A percentile compares a stretch with the other conserved stretches of the same genome.
Evolutionary conservation across 1,140 invertebrate genomes (phyloP).

Genomic region (Daktulosphaira vitifoliae): DNA sequence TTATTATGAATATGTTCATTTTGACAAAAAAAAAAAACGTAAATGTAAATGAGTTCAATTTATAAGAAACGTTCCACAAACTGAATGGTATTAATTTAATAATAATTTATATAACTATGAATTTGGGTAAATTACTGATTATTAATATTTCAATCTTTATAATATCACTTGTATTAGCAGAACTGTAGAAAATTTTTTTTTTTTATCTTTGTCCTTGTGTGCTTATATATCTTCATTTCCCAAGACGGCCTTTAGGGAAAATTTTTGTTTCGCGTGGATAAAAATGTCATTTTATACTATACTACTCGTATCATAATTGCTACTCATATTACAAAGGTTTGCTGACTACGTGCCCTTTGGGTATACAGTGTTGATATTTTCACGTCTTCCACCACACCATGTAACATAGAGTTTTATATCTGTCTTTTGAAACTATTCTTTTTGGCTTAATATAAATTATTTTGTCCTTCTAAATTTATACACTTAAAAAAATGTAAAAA

Average conservation of each 20-base stretch:
- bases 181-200: too few species aligned
- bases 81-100: too few species aligned
- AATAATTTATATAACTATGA: too few species aligned
- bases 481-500: not conserved
- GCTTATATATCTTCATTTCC: not conserved
- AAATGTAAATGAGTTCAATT: too few species aligned
- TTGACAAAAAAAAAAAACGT: too few species aligned
- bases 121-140: too few species aligned
- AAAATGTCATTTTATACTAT: conserved; percentile 6
- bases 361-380: conserved; percentile 2
- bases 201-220: too few species aligned
- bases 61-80: too few species aligned
- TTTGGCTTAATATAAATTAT: conserved; percentile 6
- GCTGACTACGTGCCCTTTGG: conserved; percentile 12
- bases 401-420: too few species aligned
- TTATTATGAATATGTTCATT: too few species aligned
- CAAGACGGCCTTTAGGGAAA: not conserved
- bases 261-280: not conserved
- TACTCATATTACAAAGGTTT: not conserved
- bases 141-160: too few species aligned
- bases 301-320: not conserved
- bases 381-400: not conserved
- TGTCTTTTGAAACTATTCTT: conserved; percentile 4
- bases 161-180: too few species aligned
- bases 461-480: not conserved